Conservation (phyloP, 2,113 vertebrate species). For the Edolisoma coerulescens region DNA sequence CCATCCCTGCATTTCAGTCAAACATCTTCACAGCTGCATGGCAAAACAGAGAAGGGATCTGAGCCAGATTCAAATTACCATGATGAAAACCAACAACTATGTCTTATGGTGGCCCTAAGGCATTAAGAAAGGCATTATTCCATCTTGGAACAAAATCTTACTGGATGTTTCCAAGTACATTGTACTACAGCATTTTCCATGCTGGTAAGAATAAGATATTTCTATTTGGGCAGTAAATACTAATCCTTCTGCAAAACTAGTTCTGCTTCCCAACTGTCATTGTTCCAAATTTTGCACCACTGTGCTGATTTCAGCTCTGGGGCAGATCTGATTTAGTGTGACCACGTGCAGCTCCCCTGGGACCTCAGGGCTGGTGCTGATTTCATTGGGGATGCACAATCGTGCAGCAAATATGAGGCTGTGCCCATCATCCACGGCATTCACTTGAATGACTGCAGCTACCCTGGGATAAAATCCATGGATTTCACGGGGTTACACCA, state of each 20-base stretch:
- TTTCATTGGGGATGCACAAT: neutral
- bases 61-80: neutral
- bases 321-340: neutral
- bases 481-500: neutral
- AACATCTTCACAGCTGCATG: neutral
- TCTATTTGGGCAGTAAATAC: neutral
- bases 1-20: neutral
- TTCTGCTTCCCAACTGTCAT: neutral
- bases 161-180: neutral
- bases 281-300: neutral
- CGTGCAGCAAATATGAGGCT: accelerated
- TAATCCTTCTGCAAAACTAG: neutral
- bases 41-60: neutral
- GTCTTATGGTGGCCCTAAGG: neutral
- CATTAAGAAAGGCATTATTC: neutral
- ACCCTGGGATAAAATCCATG: neutral
- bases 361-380: neutral
- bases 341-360: accelerated
- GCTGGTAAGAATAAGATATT: neutral
- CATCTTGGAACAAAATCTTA: neutral
- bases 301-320: neutral
- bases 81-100: neutral
- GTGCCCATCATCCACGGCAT: neutral
- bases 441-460: neutral
- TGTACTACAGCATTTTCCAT: neutral